phyloP scores from a whole-genome alignment of 2,113 vertebrate species.

The Chaenocephalus aceratus region DNA sequence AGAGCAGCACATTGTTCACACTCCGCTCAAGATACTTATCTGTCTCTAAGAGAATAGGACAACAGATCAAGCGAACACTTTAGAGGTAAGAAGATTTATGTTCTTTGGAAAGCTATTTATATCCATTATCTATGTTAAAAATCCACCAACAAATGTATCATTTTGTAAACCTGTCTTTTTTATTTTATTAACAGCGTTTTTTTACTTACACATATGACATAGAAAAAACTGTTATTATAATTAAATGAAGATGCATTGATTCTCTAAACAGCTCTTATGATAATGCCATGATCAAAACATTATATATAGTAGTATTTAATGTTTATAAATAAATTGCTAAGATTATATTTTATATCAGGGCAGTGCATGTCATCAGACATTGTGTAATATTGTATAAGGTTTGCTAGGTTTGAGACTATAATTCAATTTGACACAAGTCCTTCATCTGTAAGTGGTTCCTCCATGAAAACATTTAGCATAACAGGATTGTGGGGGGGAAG shows the following conservation, averaged over 20 bases:
- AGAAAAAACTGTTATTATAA: neutral
- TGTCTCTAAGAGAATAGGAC: conserved; percentile 19
- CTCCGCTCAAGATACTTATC: conserved; percentile 33
- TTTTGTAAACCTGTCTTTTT: neutral
- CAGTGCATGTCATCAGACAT: neutral
- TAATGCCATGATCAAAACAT: neutral
- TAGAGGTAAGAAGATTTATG: conserved; percentile 60
- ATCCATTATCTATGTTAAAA: neutral
- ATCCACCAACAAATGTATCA: neutral
- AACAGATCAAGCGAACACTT: conserved; percentile 1
- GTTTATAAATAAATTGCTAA: neutral
- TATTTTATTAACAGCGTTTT: neutral
- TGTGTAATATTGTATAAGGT: neutral
- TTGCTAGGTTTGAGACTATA: neutral
- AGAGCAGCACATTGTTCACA: conserved; percentile 46
- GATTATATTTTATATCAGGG: neutral
- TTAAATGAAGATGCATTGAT: neutral
- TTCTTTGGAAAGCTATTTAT: conserved; percentile 14
- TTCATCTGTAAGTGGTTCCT: conserved; percentile 14
- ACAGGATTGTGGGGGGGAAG: neutral
- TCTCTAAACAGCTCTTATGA: neutral
- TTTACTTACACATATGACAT: neutral
- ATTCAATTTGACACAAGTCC: neutral
- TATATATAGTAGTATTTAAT: neutral
- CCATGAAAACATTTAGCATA: neutral